Percentiles rank a stretch among this genome's conserved stretches.
Conservation (phyloP, 2,888 invertebrate genomes). For the Eupithecia dodoneata region DNA sequence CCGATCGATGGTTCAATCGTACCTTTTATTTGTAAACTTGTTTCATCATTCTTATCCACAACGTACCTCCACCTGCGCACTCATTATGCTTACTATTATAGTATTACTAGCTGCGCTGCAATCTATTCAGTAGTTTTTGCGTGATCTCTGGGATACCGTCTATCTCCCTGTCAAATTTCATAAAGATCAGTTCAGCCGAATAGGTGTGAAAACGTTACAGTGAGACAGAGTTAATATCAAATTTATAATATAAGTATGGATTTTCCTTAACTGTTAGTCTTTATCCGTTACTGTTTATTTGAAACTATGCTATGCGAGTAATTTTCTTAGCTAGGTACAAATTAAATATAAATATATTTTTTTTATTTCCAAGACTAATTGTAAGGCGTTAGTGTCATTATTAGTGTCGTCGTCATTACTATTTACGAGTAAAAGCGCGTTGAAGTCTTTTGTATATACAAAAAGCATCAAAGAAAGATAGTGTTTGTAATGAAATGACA, state of each 20-base stretch:
- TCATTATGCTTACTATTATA: no score
- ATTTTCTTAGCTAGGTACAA: not conserved
- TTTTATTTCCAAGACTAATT: not conserved
- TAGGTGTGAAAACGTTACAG: no score
- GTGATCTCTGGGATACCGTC: no score
- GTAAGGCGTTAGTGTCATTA: not conserved
- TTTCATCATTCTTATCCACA: not conserved
- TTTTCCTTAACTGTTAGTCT: not conserved
- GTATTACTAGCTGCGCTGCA: no score
- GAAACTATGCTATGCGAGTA: not conserved
- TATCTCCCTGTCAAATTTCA: no score
- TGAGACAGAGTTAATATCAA: no score
- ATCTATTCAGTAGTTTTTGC: no score
- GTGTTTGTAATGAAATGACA: not conserved
- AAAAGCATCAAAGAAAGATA: not conserved
- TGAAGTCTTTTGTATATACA: conserved; percentile 4
- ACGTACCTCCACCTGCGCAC: not conserved
- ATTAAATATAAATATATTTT: no score
- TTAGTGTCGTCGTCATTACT: not conserved
- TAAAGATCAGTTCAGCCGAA: no score
- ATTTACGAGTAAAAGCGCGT: not conserved
- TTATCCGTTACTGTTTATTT: not conserved
- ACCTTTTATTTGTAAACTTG: not conserved
- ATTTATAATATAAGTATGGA: no score
- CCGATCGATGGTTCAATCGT: no score